Evolutionary conservation across 2,113 vertebrate genomes (phyloP).

Genomic region (Archocentrus centrarchus): DNA sequence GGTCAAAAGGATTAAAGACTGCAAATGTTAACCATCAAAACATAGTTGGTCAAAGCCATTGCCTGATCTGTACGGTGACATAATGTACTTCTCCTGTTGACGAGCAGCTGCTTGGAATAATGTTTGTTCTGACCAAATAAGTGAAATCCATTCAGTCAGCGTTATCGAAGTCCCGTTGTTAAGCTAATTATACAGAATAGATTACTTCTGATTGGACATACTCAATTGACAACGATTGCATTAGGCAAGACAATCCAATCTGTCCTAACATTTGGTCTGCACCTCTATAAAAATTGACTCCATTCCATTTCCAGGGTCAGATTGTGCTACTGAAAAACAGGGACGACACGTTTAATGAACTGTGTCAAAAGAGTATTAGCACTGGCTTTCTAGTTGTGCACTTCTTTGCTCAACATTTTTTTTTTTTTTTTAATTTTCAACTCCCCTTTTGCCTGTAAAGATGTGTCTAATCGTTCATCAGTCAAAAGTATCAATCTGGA

Average conservation of each 20-base stretch:
- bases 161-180: constrained; percentile 44
- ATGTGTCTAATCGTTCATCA: constrained; percentile 20
- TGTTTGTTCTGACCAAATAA: constrained; percentile 44
- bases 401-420: neutral
- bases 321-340: constrained; percentile 13
- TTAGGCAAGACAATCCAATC: constrained; percentile 45
- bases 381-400: neutral
- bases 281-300: constrained; percentile 43
- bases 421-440: neutral
- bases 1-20: neutral
- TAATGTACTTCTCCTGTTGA: constrained; percentile 21
- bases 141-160: constrained; percentile 58
- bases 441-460: neutral
- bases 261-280: constrained; percentile 41
- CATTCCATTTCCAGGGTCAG: constrained; percentile 35
- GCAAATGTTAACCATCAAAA: neutral
- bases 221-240: constrained; percentile 62
- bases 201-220: constrained; percentile 52
- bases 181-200: constrained; percentile 61
- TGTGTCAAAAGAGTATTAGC: constrained; percentile 3
- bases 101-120: constrained; percentile 27
- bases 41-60: neutral
- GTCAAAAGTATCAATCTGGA: constrained; percentile 1
- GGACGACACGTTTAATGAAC: neutral
- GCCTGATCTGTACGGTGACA: neutral